Base-by-base conservation (phyloP, 2,888 invertebrate species). In the Lasioglossum vierecki region DNA sequence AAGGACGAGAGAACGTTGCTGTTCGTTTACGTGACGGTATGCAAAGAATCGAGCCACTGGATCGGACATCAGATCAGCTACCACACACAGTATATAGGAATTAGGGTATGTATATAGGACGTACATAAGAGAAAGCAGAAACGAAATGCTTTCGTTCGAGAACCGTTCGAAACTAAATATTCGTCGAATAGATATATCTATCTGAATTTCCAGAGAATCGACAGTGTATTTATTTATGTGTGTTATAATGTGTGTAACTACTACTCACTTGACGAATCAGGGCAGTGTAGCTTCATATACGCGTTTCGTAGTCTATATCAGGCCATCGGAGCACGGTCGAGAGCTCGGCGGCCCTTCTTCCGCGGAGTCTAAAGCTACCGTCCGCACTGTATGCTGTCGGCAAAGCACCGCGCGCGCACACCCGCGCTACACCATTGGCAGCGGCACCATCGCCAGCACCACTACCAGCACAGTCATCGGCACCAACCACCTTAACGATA, bases 211-310 rank as follows among this genome's bases (percentile, higher is more conserved):
- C 30, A 35, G 30, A 35, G 30, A 35, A 35, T 35, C 30, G 30
- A 35, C 30, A 2, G 30, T 35, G 2, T 2, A 35, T 35, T 35
- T 35, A 35, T 35, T 35, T 2, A 35, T 35, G 30, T 35, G 30
- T 35, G 30, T 35, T n/a, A n/a, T n/a, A n/a, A n/a, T n/a, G n/a
- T n/a, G n/a, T n/a, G n/a, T n/a, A n/a, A n/a, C n/a, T 41, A 8
- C n/a, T 93, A 95, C 94, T 94, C 91, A 94, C 94, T 94, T 92
- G 93, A 94, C 92, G 93, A 94, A 92, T 93, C 93, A 92, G 93
- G 94, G 91, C 93, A 94, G 94, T 92, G 93, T 93, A 94, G 94
- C 93, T 93, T 94, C 94, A 94, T 94, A 93, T 93, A 94, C 92
- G 91, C 91, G 92, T 91, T 78, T 76, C 84, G 86, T 79, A 88